Evolutionary conservation across 2,888 invertebrate species (phyloP).

Genomic region (Aquatica leii): DNA sequence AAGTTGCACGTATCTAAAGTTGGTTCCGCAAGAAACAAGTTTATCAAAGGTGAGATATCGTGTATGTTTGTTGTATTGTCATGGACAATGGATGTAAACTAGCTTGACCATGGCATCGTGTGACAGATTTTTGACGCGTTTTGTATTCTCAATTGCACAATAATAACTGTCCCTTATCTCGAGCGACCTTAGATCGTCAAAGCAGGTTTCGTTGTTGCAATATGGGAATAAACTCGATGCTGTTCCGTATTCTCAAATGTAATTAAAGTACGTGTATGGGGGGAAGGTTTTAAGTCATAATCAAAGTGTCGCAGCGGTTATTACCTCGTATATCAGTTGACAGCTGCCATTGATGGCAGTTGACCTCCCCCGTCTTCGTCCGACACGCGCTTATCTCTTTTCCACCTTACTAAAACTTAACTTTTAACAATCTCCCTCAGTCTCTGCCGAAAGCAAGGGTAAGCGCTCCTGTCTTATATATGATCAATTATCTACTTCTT

Average conservation of each 20-base stretch:
- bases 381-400: slow-evolving; percentile 34
- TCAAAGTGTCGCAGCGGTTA: slow-evolving; percentile 58
- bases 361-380: slow-evolving; percentile 43
- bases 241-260: slow-evolving; percentile 16
- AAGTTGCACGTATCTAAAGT: slow-evolving; percentile 4
- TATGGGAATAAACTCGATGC: slow-evolving; percentile 9
- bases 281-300: slow-evolving; percentile 45
- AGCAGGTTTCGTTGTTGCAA: slow-evolving; percentile 10
- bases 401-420: slow-evolving; percentile 25
- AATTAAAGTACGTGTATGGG: slow-evolving; percentile 36
- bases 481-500: slow-evolving; percentile 61
- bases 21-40: slow-evolving; percentile 24
- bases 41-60: slow-evolving; percentile 21
- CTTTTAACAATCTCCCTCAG: slow-evolving; percentile 24
- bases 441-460: slow-evolving; percentile 40
- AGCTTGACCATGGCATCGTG: slow-evolving; percentile 48
- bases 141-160: slow-evolving; percentile 55
- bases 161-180: slow-evolving; percentile 52
- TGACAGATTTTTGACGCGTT: slow-evolving; percentile 56
- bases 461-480: slow-evolving; percentile 43
- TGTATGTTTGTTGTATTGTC: slow-evolving; percentile 31
- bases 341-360: slow-evolving; percentile 62
- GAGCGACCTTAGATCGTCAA: slow-evolving; percentile 43
- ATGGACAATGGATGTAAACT: slow-evolving; percentile 40
- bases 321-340: slow-evolving; percentile 63